These are phyloP conservation scores for Lissonota sp. DNA, from an alignment of 2,888 invertebrate genomes.

Conservation along the genomic window DNA sequence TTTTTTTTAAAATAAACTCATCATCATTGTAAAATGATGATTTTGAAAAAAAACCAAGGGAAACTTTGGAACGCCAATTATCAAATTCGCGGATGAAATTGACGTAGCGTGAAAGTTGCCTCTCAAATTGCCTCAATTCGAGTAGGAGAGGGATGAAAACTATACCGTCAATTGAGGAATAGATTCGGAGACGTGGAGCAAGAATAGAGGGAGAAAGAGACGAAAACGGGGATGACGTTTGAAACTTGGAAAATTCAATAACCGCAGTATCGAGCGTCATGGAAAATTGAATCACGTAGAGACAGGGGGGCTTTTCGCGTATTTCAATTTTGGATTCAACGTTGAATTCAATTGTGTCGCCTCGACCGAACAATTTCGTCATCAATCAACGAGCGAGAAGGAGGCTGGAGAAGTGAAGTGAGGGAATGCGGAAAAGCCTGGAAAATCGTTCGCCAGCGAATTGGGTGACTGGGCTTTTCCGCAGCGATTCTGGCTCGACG, in stretches of 20 bases:
- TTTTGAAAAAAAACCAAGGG: too few species aligned
- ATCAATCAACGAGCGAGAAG: conserved; percentile 23
- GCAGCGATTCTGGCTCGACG: neutral
- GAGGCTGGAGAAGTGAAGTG: conserved; percentile 33
- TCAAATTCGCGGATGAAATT: neutral
- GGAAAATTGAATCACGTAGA: conserved; percentile 49
- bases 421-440: conserved; percentile 49
- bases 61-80: neutral
- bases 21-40: too few species aligned
- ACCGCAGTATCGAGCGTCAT: conserved; percentile 24
- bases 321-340: conserved; percentile 53
- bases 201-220: neutral
- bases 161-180: neutral
- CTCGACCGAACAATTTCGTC: conserved; percentile 41
- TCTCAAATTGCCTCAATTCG: neutral
- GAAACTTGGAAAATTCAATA: conserved; percentile 38
- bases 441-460: conserved; percentile 47
- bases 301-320: conserved; percentile 14
- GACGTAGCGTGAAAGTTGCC: neutral
- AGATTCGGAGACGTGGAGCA: too few species aligned
- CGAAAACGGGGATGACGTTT: neutral
- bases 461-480: conserved; percentile 52
- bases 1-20: too few species aligned
- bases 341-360: conserved; percentile 32
- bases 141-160: neutral